Conservation (phyloP, 2,797 vertebrate species). For the Helicolenus hilgendorfi region DNA sequence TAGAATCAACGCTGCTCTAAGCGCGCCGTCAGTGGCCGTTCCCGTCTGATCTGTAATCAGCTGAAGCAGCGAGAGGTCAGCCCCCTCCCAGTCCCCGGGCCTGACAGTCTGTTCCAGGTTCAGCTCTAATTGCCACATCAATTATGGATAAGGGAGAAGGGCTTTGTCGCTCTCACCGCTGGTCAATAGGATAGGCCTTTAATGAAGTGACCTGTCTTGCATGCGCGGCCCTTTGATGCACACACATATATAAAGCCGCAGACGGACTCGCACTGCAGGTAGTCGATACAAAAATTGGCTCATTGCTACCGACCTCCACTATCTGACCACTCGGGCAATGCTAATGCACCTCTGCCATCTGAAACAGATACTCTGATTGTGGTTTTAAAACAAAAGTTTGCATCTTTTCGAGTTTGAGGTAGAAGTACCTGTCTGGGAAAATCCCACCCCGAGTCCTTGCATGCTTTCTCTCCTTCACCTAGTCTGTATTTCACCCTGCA, state of each 20-base stretch:
- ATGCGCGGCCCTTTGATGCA: conserved; percentile 39
- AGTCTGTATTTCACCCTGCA: conserved; percentile 55
- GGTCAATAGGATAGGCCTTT: conserved; percentile 70
- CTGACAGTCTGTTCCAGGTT: conserved; percentile 54
- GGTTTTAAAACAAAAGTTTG: conserved; percentile 36
- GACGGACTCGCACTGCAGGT: conserved; percentile 6
- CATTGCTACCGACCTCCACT: conserved; percentile 48
- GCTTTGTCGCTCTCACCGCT: conserved; percentile 52
- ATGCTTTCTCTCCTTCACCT: conserved; percentile 28
- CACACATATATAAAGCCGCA: conserved; percentile 10
- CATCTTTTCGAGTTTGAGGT: conserved; percentile 9
- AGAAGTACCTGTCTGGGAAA: conserved; percentile 26
- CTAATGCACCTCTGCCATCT: conserved; percentile 37
- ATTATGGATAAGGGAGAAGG: conserved; percentile 68
- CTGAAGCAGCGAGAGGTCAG: conserved; percentile 46
- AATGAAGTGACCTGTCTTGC: conserved; percentile 68
- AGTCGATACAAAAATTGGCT: conserved; percentile 65
- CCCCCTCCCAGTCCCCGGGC: conserved; percentile 16
- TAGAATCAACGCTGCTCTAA: conserved; percentile 48
- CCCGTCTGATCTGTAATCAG: conserved; percentile 64
- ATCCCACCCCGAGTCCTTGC: background rate
- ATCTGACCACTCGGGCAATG: conserved; percentile 36
- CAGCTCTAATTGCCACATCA: conserved; percentile 76
- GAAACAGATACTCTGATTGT: conserved; percentile 33
- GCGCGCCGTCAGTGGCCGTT: conserved; percentile 26